Base-by-base conservation (phyloP, 2,797 vertebrate species). In the Melanotaenia boesemani region DNA sequence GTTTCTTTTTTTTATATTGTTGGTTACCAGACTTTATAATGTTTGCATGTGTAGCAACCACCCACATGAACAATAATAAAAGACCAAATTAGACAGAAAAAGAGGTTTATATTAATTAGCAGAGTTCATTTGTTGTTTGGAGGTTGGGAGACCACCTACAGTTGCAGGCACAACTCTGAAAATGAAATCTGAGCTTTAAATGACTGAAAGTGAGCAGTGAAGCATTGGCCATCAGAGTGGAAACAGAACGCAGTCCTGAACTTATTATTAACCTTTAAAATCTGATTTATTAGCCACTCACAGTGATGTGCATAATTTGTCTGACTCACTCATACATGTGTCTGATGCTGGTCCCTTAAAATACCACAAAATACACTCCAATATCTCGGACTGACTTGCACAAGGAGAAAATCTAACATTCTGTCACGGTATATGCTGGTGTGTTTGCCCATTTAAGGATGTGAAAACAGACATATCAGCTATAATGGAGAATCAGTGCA, bases 401-500 rank as follows among this genome's bases (percentile, higher is more conserved):
- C 4, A 28, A 6, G 13, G 56, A 70, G 20, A 76, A 81, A 65
- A 71, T 83, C 74, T 85, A 73, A 74, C 34, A 28, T 58, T 73
- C 36, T 26, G 73, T 32, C 50, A 11, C 32, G 9, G 52, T 46
- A 16, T 65, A 20, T 60, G 22, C 32, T 26, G 64, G 34, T 22
- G 32, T 37, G 24, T 62, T n/a, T 30, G n/a, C n/a, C 22, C 22
- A 32, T 34, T 20, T 60, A 24, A 36, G 6, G 18, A 30, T 15
- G 3, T 32, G 56, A 77, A 75, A 77, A 75, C 28, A 28, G 58
- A 12, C 16, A 62, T 70, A 63, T 74, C 2, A 13, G 36, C 48
- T 57, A 6, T 81, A 60, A 81, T 82, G 60, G 67, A 41, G 63
- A 84, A 80, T 80, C 62, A 18, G 74, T 83, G 80, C 63, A 39